Evolutionary conservation across 2,797 vertebrate species (phyloP), one percentile per base, ranked within the genome.

Genomic region (Varecia variegata): DNA sequence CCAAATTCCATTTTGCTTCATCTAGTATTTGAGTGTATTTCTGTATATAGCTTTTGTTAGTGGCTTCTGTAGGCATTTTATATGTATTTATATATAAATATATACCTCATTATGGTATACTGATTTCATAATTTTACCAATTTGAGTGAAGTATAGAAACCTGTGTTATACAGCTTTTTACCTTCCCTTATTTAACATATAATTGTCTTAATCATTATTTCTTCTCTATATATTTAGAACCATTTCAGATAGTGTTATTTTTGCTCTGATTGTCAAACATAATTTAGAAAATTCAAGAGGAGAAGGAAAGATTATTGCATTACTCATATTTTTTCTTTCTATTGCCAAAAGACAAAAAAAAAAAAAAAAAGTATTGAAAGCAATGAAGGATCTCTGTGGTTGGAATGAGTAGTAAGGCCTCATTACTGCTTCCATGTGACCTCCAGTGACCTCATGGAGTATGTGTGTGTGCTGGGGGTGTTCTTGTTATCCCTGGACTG

Each of bases 301-400:
- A 38, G 73, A 47, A 76, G 50, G n/a, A 79, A 14, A 79, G 13
- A 38, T 38, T 76, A 14, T 52, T 90, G 7, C 21, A 14, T 54
- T 35, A 58, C 32, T 40, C 6, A 32, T 71, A 43, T 47, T 79
- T 95, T 91, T 70, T 10, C 23, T 81, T 70, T 35, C 0, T 77
- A 10, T 50, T 74, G 50, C 7, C 76, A 17, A 79, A 50, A 79
- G 12, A 13, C 50, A 38, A 38, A 54, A 52, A 35, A 52, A 52
- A 7, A 21, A 60, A 65, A 67, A 68, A 13, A 77, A 77, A 35
- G 15, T 65, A 17, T n/a, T n/a, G 7, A 65, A n/a, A 65, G 17
- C 13, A 35, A n/a, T 1, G 7, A 25, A 7, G 50, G 21, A 47
- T 0, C 0, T 70, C 4, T 30, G 20, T 68, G 35, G 0, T 13